These are phyloP conservation scores for Elmis aenea DNA, from an alignment of 2,888 invertebrate genomes.

Conservation along the genomic window DNA sequence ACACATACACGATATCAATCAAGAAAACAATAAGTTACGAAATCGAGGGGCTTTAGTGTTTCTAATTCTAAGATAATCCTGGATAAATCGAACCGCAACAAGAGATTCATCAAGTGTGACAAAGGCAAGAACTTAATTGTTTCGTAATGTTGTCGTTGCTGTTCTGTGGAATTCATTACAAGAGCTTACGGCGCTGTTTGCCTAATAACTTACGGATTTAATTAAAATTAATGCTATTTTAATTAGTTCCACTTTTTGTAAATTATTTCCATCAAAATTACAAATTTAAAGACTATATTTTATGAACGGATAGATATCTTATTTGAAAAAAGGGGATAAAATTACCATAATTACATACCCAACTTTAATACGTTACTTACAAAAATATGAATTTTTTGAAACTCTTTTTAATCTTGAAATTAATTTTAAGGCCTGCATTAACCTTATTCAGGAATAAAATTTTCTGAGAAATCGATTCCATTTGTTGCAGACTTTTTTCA, in stretches of 20 bases:
- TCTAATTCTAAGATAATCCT: conserved; percentile 31
- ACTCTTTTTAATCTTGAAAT: too few species aligned
- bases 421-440: too few species aligned
- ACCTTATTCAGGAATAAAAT: too few species aligned
- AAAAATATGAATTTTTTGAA: too few species aligned
- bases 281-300: too few species aligned
- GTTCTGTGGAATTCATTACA: conserved; percentile 27
- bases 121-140: conserved; percentile 36
- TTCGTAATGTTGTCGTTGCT: conserved; percentile 28
- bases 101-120: conserved; percentile 36
- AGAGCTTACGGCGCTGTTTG: conserved; percentile 24
- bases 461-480: too few species aligned
- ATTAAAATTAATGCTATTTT: conserved; percentile 27
- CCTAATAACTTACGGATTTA: conserved; percentile 28
- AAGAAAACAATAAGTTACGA: conserved; percentile 16
- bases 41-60: conserved; percentile 21
- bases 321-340: too few species aligned
- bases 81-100: conserved; percentile 34
- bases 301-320: too few species aligned
- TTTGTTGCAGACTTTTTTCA: too few species aligned
- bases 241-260: conserved; percentile 21
- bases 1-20: conserved; percentile 7
- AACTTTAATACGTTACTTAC: too few species aligned
- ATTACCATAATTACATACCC: too few species aligned
- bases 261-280: too few species aligned